Evolutionary conservation across 2,797 vertebrate genomes (phyloP).

Genomic region (Chaenodraco wilsoni): DNA sequence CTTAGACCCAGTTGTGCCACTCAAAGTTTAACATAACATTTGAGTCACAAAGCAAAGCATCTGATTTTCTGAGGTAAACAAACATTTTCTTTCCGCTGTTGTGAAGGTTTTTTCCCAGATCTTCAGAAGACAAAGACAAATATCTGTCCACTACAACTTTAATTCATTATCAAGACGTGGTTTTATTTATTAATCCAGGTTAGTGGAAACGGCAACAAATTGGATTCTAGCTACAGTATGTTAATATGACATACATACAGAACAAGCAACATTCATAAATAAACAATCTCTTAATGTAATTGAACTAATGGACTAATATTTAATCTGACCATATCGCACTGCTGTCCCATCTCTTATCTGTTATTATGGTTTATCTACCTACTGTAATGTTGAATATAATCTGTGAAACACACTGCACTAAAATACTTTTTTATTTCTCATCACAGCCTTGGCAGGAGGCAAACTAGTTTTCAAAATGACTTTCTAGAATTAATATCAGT

Average conservation of each 20-base stretch:
- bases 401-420: conserved; percentile 51
- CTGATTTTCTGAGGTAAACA: not conserved
- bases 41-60: conserved; percentile 1
- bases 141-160: not conserved
- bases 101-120: not conserved
- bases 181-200: not conserved
- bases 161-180: not conserved
- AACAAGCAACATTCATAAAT: not conserved
- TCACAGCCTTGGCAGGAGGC: conserved; percentile 64
- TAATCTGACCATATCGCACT: conserved; percentile 5
- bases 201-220: not conserved
- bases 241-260: not conserved
- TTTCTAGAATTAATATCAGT: conserved; percentile 38
- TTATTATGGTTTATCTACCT: conserved; percentile 73
- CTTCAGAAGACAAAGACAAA: not conserved
- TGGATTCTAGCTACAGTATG: not conserved
- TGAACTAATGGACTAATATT: not conserved
- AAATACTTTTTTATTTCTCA: conserved; percentile 52
- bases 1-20: not conserved
- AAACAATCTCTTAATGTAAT: not conserved
- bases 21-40: not conserved
- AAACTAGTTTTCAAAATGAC: conserved; percentile 58
- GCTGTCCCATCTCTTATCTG: conserved; percentile 12
- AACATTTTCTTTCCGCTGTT: not conserved
- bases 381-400: conserved; percentile 62